These are phyloP conservation scores for Xestia c-nigrum DNA, from an alignment of 2,888 invertebrate species.

Conservation along the genomic window DNA sequence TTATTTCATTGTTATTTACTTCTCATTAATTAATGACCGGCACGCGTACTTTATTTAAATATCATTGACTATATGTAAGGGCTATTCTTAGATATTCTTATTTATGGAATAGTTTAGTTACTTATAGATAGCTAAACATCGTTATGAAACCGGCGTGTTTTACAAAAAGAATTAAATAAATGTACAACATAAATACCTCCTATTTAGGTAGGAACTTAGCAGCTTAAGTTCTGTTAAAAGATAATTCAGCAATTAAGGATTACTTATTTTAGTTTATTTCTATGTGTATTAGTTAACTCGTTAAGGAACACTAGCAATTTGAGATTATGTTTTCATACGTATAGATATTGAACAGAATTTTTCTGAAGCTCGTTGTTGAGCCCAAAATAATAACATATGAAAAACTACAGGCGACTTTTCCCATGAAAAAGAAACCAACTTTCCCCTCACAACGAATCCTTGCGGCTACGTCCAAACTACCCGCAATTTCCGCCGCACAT, in stretches of 20 bases:
- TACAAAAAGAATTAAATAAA: neutral
- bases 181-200: neutral
- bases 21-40: slow-evolving; percentile 21
- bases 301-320: too few species aligned
- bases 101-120: neutral
- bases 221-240: too few species aligned
- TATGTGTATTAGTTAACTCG: too few species aligned
- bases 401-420: neutral
- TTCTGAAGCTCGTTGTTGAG: neutral
- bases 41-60: neutral
- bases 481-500: slow-evolving; percentile 36
- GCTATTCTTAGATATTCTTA: slow-evolving; percentile 6
- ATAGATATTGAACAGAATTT: neutral
- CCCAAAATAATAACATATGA: slow-evolving; percentile 13
- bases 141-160: neutral
- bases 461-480: neutral
- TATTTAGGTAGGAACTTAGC: neutral
- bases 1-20: slow-evolving; percentile 41
- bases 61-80: neutral
- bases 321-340: neutral
- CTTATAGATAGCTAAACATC: neutral
- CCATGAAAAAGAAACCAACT: slow-evolving; percentile 2
- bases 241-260: too few species aligned
- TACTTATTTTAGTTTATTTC: too few species aligned
- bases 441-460: neutral